Base-by-base conservation (phyloP, 37 sponge, comb jelly and placozoan genomes). In the Theonella swinhoei region DNA sequence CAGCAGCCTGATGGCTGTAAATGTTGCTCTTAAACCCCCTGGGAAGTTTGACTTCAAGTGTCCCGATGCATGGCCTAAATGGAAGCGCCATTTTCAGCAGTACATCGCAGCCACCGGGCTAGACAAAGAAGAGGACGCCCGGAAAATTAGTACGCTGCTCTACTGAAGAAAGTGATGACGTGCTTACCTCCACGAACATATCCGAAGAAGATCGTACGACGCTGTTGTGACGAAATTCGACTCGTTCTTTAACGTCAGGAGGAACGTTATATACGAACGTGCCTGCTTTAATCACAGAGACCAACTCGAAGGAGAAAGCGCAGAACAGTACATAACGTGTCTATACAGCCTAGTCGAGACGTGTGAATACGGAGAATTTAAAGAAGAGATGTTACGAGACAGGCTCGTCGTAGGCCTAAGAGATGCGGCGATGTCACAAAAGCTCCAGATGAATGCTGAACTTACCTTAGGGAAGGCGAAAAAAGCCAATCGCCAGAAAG, bases 381-480 rank as follows among this genome's bases (percentile, higher is more conserved):
- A n/a, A n/a, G n/a, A n/a, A n/a, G n/a, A n/a, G n/a, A n/a, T n/a
- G n/a, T n/a, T n/a, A n/a, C n/a, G n/a, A n/a, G n/a, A n/a, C n/a
- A n/a, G n/a, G n/a, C n/a, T 81, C 59, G 85, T 84, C n/a, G 77
- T 84, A 0, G 85, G 85, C n/a, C 75, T 84, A n/a, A n/a, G 85
- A 7, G 85, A 85, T 60, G 41, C 32, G n/a, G 25, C 19, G 61
- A 70, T 76, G 37, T 76, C 85, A 26, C 71, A 68, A 39, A 25
- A 32, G 23, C 70, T 85, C 25, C 85, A 85, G 60, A 76, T 85
- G 78, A 60, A 85, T 60, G 36, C 85, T 2, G 38, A 37, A 4
- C 41, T 85, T 33, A n/a, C 77, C 39, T 59, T 85, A 30, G 85
- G 77, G 38, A 85, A 68, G 38, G 77, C 85, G 24, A 85, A 77